phyloP scores from a whole-genome alignment of 2,888 invertebrate genomes.

The Coenonympha arcania region DNA sequence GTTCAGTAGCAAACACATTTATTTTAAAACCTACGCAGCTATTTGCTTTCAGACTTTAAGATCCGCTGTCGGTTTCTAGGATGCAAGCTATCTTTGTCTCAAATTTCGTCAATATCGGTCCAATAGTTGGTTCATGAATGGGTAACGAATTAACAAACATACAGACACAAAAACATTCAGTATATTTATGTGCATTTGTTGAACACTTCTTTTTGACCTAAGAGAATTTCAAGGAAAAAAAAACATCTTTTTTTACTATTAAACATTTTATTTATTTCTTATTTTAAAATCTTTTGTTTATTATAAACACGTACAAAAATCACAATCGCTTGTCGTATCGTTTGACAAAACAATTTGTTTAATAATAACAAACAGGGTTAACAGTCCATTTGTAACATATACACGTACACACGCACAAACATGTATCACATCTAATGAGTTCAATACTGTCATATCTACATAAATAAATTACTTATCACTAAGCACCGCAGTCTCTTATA shows the following conservation, averaged over 20 bases:
- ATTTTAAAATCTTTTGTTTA: constrained; percentile 54
- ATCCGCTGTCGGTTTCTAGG: no score
- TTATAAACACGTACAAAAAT: constrained; percentile 55
- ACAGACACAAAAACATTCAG: neutral
- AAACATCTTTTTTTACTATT: constrained; percentile 30
- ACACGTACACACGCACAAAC: constrained; percentile 42
- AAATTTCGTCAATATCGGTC: no score
- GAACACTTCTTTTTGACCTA: neutral
- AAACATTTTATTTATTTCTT: constrained; percentile 49
- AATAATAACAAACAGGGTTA: constrained; percentile 46
- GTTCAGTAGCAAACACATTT: no score
- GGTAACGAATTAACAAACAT: no score
- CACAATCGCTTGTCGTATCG: constrained; percentile 51
- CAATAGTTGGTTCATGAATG: no score
- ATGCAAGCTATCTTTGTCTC: no score
- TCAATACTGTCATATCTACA: constrained; percentile 71
- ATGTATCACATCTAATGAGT: constrained; percentile 55
- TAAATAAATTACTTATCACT: constrained; percentile 70
- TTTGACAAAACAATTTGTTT: constrained; percentile 40
- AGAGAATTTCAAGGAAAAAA: constrained; percentile 29
- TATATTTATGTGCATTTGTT: neutral
- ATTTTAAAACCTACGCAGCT: neutral
- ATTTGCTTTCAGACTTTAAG: no score
- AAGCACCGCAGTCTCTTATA: constrained; percentile 64
- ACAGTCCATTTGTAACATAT: constrained; percentile 44